phyloP scores from a whole-genome alignment of 2,113 vertebrate species.

The Butorides virescens region DNA sequence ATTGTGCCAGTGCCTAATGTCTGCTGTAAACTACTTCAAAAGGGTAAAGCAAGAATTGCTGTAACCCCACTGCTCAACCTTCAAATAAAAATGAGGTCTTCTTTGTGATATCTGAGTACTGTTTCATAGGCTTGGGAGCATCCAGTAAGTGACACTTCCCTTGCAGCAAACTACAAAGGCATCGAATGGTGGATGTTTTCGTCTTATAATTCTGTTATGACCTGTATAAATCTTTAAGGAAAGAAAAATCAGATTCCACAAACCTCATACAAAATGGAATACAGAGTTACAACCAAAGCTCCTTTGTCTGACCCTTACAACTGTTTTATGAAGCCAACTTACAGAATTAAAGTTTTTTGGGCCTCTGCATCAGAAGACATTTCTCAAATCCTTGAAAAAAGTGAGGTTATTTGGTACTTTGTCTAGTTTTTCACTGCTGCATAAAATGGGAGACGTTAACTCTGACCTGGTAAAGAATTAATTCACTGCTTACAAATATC shows the following conservation, averaged over 20 bases:
- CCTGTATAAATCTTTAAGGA: not conserved
- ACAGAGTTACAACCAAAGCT: not conserved
- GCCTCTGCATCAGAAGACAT: not conserved
- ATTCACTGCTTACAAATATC: not conserved
- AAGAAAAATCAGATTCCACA: not conserved
- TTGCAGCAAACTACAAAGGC: not conserved
- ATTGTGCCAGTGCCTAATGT: not conserved
- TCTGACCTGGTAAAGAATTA: not conserved
- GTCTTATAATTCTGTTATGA: not conserved
- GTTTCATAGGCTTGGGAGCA: not conserved
- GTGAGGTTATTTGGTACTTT: not conserved
- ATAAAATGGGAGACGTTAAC: not conserved
- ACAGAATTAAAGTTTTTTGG: not conserved
- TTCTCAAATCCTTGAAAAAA: not conserved
- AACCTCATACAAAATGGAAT: not conserved
- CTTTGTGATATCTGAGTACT: rapidly evolving
- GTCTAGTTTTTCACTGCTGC: not conserved
- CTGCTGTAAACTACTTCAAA: not conserved
- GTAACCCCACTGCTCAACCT: not conserved
- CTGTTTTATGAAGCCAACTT: not conserved
- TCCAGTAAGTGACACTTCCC: not conserved
- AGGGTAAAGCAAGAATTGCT: not conserved
- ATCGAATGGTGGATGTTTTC: not conserved
- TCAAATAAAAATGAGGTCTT: not conserved
- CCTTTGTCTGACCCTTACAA: not conserved